Conservation (phyloP, 2,113 vertebrate species). For the Meriones unguiculatus region DNA sequence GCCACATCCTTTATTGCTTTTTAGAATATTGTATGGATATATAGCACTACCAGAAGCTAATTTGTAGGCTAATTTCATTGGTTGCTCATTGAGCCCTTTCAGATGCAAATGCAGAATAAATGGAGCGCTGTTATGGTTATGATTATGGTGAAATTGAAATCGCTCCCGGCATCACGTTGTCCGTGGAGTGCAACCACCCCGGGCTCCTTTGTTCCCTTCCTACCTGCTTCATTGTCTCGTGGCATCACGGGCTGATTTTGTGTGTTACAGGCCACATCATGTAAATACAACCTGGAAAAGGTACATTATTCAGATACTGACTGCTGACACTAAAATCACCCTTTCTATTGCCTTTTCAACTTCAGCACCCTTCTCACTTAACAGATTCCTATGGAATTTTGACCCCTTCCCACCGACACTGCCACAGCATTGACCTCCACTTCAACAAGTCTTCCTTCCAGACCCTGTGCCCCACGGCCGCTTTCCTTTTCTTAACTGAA, state of each 20-base stretch:
- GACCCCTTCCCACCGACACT: neutral
- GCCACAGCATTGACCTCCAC: neutral
- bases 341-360: neutral
- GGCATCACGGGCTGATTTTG: neutral
- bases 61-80: slow-evolving; percentile 5
- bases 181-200: neutral
- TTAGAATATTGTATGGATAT: neutral
- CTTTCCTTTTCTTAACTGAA: neutral
- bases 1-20: neutral
- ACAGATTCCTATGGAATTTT: neutral
- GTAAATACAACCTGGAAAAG: neutral
- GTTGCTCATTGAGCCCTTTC: neutral
- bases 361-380: neutral
- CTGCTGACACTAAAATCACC: neutral
- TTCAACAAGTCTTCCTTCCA: neutral
- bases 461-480: fast-evolving
- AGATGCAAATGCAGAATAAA: slow-evolving; percentile 5
- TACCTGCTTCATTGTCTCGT: neutral
- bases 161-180: neutral
- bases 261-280: neutral
- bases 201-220: neutral
- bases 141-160: neutral
- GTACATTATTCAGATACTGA: neutral
- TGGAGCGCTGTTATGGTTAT: neutral
- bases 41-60: neutral